Percentiles rank a stretch among this genome's conserved stretches.
These are phyloP conservation scores for Cuculus canorus DNA, from an alignment of 2,797 vertebrate species.

Conservation along the genomic window DNA sequence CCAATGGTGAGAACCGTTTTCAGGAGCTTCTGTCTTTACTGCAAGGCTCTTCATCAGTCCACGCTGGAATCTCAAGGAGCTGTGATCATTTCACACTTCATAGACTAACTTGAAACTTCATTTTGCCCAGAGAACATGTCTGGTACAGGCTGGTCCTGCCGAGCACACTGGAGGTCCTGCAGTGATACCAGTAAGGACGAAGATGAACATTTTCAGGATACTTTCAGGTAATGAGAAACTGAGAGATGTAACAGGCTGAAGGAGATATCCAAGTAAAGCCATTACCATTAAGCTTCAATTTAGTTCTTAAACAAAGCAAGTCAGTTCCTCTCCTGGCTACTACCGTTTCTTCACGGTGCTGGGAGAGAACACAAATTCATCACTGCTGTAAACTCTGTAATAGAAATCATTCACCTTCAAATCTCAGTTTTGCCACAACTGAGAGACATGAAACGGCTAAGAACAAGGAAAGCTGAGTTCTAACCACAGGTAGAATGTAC, in stretches of 20 bases:
- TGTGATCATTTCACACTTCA: not conserved
- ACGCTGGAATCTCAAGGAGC: not conserved
- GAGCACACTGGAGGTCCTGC: not conserved
- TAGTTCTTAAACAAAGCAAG: not conserved
- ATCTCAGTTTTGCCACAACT: constrained; percentile 43
- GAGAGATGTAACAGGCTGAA: not conserved
- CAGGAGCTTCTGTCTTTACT: not conserved
- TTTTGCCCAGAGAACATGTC: not conserved
- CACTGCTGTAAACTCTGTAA: constrained; percentile 7
- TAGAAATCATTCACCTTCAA: constrained; percentile 67
- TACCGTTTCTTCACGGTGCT: not conserved
- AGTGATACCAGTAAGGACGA: not conserved
- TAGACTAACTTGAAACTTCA: not conserved
- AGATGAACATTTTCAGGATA: not conserved
- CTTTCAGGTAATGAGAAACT: not conserved
- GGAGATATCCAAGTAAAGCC: not conserved
- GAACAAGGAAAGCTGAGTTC: constrained; percentile 3
- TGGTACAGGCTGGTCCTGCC: too few relatives aligned
- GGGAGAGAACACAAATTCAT: not conserved
- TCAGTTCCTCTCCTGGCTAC: not conserved
- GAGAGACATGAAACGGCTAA: constrained; percentile 7
- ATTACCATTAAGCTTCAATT: not conserved
- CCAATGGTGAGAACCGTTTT: not conserved
- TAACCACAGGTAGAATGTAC: not conserved
- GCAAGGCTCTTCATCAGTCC: not conserved